Base-by-base conservation (phyloP, 2,888 invertebrate species). In the Acanthacorydalis orientalis region DNA sequence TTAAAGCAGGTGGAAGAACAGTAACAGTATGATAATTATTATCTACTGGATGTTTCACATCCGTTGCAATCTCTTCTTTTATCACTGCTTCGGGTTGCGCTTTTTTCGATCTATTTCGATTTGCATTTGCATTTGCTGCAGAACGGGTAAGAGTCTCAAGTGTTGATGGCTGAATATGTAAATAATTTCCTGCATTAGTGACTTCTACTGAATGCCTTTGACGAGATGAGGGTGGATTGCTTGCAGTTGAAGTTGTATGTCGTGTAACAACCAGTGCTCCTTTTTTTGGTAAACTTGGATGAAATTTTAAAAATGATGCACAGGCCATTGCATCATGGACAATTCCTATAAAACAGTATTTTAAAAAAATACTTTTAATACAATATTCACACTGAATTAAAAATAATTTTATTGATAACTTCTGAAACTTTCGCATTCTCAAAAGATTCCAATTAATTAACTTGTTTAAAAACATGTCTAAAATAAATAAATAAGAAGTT, bases 241-340 rank as follows among this genome's bases (percentile, higher is more conserved):
- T 43, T 33, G 64, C 63, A 14, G 57, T 55, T 32, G 66, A 60
- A 50, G 56, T 67, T 53, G 57, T 59, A 57, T 54, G 69, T 60
- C 78, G 73, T 1, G 86, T 86, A 3, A 86, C 78, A 0, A 88
- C 86, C 1, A 79, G 68, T 56, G 72, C 85, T 53, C 74, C 84
- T 59, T 83, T 80, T 60, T 90, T 90, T 14, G 89, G 86, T 50
- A 90, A 64, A 32, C 79, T 78, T 1, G 90, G 91, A 64, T 90
- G 87, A 61, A 96, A 96, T 66, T 93, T 93, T 8, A 97, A 72
- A 62, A 91, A 97, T 1, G 95, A 90, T 0, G 96, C 92, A 61
- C 93, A 95, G 0, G 96, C 93, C 82, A 97, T 96, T 7, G 96
- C 93, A 63, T 97, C 96, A 62, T 95, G 93, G 0, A 96, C 93